phyloP scores from a whole-genome alignment of 2,797 vertebrate species.

The Coendou prehensilis region DNA sequence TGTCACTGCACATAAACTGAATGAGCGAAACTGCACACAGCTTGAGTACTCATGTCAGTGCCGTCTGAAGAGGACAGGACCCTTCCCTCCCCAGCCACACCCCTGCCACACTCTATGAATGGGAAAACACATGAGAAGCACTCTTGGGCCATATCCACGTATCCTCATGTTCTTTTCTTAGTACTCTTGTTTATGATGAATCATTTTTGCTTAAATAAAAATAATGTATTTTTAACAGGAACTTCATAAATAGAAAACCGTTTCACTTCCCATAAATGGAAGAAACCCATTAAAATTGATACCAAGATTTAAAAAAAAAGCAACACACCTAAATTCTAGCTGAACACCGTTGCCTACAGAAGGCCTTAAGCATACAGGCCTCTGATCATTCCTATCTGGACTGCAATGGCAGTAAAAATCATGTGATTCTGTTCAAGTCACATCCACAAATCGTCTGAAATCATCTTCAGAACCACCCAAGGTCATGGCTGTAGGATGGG shows the following conservation, averaged over 20 bases:
- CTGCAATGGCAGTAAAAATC: neutral
- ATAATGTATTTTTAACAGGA: conserved; percentile 30
- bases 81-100: neutral
- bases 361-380: neutral
- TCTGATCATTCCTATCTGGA: neutral
- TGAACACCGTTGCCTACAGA: neutral
- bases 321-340: neutral
- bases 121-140: neutral
- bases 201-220: conserved; percentile 59
- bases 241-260: conserved; percentile 54
- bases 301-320: neutral
- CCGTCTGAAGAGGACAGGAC: neutral
- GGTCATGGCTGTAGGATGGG: neutral
- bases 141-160: neutral
- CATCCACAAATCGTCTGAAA: neutral
- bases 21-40: neutral
- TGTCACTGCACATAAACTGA: neutral
- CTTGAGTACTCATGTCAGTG: neutral
- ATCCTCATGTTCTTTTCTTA: conserved; percentile 6
- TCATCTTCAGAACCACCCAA: neutral
- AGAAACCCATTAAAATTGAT: neutral
- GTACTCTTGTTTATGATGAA: conserved; percentile 39
- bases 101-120: neutral
- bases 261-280: conserved; percentile 49
- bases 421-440: neutral